Conservation (phyloP, 2,113 vertebrate genomes). For the Agapornis roseicollis region DNA sequence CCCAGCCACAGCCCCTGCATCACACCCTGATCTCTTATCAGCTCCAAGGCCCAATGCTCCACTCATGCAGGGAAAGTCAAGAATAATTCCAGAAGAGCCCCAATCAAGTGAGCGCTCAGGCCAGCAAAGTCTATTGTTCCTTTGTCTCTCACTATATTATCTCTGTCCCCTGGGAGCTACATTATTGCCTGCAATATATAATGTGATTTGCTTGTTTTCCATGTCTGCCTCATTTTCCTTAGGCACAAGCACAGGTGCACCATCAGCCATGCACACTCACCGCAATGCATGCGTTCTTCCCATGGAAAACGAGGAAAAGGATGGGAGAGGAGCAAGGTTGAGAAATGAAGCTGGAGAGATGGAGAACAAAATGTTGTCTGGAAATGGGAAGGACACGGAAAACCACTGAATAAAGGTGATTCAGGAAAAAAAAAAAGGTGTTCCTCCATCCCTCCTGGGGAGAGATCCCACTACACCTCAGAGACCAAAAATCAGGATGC, state of each 20-base stretch:
- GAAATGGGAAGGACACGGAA: background rate
- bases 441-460: background rate
- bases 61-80: background rate
- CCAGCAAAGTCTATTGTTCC: conserved; percentile 17
- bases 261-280: background rate
- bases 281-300: background rate
- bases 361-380: background rate
- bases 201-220: conserved; percentile 49
- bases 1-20: background rate
- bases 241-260: background rate
- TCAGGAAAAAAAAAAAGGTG: background rate
- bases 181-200: conserved; percentile 42
- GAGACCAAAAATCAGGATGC: background rate
- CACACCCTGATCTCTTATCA: background rate
- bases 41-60: accelerated
- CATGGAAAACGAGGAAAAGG: background rate
- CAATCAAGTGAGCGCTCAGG: background rate
- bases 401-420: background rate
- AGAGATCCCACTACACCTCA: background rate
- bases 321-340: background rate
- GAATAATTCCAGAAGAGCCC: conserved; percentile 22
- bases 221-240: background rate
- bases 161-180: conserved; percentile 17
- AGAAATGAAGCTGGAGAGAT: background rate
- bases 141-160: conserved; percentile 39